Percentiles rank a stretch among this genome's conserved stretches.
These are phyloP conservation scores for Monopis laevigella DNA, from an alignment of 2,888 invertebrate genomes.

Conservation along the genomic window DNA sequence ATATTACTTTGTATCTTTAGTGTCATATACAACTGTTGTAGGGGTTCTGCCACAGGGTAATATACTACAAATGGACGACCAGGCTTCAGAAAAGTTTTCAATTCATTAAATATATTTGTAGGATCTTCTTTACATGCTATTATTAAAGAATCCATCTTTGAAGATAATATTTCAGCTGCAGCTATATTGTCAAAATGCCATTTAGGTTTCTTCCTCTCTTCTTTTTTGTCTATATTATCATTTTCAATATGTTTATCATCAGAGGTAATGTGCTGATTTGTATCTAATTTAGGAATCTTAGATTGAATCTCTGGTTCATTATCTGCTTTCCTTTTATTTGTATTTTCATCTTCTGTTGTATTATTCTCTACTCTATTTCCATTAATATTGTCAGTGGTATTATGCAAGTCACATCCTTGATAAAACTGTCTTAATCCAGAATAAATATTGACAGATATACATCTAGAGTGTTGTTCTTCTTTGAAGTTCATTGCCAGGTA, in stretches of 20 bases:
- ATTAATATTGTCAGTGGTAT: constrained; percentile 17
- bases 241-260: constrained; percentile 18
- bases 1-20: constrained; percentile 78
- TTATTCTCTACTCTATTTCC: constrained; percentile 10
- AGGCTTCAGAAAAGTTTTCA: constrained; percentile 80
- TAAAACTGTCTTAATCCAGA: constrained; percentile 75
- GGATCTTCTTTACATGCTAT: constrained; percentile 90
- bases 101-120: constrained; percentile 75
- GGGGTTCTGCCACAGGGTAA: constrained; percentile 80
- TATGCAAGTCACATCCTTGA: constrained; percentile 61
- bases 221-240: constrained; percentile 13
- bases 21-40: constrained; percentile 83
- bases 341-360: constrained; percentile 22
- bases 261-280: constrained; percentile 15
- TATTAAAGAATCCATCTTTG: constrained; percentile 78
- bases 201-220: constrained; percentile 62
- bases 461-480: constrained; percentile 72
- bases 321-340: constrained; percentile 29
- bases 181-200: constrained; percentile 77
- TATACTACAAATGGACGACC: constrained; percentile 89
- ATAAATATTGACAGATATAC: constrained; percentile 80
- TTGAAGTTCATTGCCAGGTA: constrained; percentile 83
- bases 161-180: constrained; percentile 69
- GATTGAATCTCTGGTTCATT: constrained; percentile 26
- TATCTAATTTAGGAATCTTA: constrained; percentile 35